Percentiles rank a stretch among this genome's conserved stretches.
Evolutionary conservation across 2,888 invertebrate genomes (phyloP).

Genomic region (Rhamnusium bicolor): DNA sequence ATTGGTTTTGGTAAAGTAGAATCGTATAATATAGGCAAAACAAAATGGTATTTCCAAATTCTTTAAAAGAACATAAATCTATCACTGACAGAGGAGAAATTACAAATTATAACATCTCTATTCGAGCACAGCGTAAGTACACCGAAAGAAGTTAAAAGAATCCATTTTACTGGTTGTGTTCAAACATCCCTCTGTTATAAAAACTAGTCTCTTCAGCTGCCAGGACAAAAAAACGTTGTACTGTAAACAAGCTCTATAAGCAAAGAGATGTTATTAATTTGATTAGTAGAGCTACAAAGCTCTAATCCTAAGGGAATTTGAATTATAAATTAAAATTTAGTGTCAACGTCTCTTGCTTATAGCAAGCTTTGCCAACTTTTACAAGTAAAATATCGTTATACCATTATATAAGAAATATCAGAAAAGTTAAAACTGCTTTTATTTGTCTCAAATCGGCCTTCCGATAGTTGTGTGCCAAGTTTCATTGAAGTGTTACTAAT

Average conservation of each 20-base stretch:
- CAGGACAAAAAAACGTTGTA: too few relatives aligned
- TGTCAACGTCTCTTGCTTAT: background rate
- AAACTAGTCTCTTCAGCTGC: too few relatives aligned
- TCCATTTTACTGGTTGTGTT: too few relatives aligned
- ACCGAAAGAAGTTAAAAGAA: too few relatives aligned
- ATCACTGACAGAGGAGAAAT: too few relatives aligned
- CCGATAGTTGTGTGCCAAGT: background rate
- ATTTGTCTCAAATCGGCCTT: background rate
- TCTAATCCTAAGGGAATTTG: background rate
- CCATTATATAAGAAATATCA: background rate
- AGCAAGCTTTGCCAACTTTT: background rate
- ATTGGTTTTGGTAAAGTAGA: too few relatives aligned
- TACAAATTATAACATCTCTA: too few relatives aligned
- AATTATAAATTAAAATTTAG: background rate
- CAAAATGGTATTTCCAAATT: too few relatives aligned
- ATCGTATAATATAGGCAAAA: too few relatives aligned
- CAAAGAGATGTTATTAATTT: background rate
- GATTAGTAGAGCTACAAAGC: background rate
- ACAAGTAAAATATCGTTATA: background rate
- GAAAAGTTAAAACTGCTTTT: background rate
- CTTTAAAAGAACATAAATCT: too few relatives aligned
- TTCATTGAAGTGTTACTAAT: background rate
- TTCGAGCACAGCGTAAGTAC: too few relatives aligned
- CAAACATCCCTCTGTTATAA: too few relatives aligned
- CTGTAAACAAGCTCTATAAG: background rate